Conservation (phyloP, 2,113 vertebrate genomes). For the Larimichthys polyactis region DNA sequence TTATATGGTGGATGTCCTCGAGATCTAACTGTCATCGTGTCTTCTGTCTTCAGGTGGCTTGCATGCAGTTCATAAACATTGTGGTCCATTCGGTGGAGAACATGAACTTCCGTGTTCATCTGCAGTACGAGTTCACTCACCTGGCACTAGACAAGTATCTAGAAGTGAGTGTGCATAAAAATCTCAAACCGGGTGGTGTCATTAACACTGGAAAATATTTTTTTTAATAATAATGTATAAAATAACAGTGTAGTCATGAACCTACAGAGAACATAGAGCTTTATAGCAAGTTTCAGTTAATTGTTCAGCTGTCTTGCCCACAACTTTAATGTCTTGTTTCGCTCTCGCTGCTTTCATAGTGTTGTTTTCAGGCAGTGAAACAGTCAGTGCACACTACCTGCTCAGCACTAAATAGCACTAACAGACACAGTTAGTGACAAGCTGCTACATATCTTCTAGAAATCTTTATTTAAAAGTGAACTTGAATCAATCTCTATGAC, state of each 20-base stretch:
- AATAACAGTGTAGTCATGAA: too few relatives aligned
- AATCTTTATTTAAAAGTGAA: slow-evolving; percentile 2
- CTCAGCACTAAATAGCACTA: not conserved
- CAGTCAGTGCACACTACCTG: not conserved
- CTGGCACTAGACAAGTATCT: slow-evolving; percentile 93
- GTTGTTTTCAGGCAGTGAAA: not conserved
- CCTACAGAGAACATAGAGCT: not conserved
- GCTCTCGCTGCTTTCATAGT: not conserved
- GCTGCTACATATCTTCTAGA: not conserved
- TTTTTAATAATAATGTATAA: too few relatives aligned
- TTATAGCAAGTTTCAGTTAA: not conserved
- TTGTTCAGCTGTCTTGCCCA: not conserved
- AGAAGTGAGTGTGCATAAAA: slow-evolving; percentile 83
- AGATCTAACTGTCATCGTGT: not conserved
- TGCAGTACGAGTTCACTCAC: slow-evolving; percentile 97
- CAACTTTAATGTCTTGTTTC: not conserved
- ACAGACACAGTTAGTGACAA: not conserved
- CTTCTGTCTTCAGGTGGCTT: slow-evolving; percentile 89
- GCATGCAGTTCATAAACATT: slow-evolving; percentile 99
- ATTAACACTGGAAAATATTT: not conserved
- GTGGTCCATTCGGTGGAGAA: slow-evolving; percentile 99
- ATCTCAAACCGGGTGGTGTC: not conserved
- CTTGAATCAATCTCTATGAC: not conserved
- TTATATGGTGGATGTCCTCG: not conserved
- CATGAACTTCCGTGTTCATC: slow-evolving; percentile 98